Evolutionary conservation across 2,888 invertebrate genomes (phyloP).

Genomic region (Acleris holmiana): DNA sequence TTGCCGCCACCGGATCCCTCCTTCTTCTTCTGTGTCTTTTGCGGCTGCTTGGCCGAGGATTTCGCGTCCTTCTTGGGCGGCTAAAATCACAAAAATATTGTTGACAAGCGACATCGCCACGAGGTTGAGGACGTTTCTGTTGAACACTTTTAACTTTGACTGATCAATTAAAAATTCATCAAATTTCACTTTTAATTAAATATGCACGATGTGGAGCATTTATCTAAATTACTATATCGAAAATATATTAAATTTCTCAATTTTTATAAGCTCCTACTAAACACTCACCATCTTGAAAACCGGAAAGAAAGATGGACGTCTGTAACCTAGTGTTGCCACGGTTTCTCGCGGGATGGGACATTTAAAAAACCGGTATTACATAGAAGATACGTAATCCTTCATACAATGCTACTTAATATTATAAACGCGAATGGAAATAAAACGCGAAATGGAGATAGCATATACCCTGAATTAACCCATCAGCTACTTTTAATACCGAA

Average conservation of each 20-base stretch:
- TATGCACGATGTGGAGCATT: background rate
- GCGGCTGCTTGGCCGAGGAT: constrained; percentile 95
- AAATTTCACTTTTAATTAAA: background rate
- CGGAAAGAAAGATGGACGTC: constrained; percentile 65
- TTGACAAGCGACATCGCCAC: constrained; percentile 65
- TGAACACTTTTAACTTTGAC: background rate
- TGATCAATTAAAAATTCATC: background rate
- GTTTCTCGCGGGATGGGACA: background rate
- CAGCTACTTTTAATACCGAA: too few species aligned
- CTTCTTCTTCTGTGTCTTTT: constrained; percentile 97
- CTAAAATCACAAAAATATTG: constrained; percentile 82
- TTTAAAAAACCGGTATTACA: constrained; percentile 24
- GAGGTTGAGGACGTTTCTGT: constrained; percentile 55
- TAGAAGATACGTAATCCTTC: too few species aligned
- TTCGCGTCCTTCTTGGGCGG: constrained; percentile 97
- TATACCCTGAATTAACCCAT: too few species aligned
- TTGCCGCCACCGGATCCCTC: constrained; percentile 97
- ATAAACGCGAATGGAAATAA: too few species aligned
- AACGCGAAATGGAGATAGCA: too few species aligned
- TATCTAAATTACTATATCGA: background rate
- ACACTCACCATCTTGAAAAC: constrained; percentile 81
- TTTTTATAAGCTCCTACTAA: constrained; percentile 39
- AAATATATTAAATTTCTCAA: constrained; percentile 10
- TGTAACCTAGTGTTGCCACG: constrained; percentile 27
- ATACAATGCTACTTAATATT: too few species aligned